These are phyloP conservation scores for Epistrophe eligans DNA, from an alignment of 2,888 invertebrate species.

Conservation along the genomic window DNA sequence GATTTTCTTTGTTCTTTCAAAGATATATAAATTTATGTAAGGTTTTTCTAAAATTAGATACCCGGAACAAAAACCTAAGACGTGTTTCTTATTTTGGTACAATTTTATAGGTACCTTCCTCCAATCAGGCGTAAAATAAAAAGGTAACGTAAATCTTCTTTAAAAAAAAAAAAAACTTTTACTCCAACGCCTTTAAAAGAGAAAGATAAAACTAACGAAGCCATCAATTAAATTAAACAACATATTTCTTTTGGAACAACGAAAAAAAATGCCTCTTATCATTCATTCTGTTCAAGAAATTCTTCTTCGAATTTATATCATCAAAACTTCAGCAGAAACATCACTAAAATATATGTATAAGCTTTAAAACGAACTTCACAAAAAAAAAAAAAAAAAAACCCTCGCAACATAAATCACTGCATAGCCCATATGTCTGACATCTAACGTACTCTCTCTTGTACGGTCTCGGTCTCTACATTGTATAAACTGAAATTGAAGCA, in stretches of 20 bases:
- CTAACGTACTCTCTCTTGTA: constrained; percentile 46
- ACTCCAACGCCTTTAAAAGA: background rate
- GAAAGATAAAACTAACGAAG: constrained; percentile 34
- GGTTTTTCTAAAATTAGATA: too few species aligned
- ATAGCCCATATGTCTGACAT: constrained; percentile 59
- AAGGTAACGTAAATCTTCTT: constrained; percentile 1
- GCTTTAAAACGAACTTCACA: constrained; percentile 29
- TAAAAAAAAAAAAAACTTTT: constrained; percentile 4
- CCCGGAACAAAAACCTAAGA: background rate
- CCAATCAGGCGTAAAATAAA: background rate
- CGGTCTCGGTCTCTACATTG: constrained; percentile 46
- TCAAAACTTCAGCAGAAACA: background rate
- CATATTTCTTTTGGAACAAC: background rate
- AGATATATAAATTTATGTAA: too few species aligned
- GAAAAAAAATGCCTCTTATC: constrained; percentile 21
- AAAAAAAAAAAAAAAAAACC: constrained; percentile 32
- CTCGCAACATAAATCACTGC: constrained; percentile 64
- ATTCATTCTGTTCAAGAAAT: constrained; percentile 11
- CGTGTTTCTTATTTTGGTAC: background rate
- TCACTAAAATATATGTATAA: background rate
- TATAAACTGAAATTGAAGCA: constrained; percentile 72
- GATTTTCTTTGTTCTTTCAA: too few species aligned
- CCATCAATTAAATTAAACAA: constrained; percentile 26
- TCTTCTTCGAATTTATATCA: constrained; percentile 11
- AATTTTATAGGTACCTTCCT: background rate